These are phyloP conservation scores for Bombus ignitus DNA, from an alignment of 1,140 invertebrate genomes.

Conservation along the genomic window DNA sequence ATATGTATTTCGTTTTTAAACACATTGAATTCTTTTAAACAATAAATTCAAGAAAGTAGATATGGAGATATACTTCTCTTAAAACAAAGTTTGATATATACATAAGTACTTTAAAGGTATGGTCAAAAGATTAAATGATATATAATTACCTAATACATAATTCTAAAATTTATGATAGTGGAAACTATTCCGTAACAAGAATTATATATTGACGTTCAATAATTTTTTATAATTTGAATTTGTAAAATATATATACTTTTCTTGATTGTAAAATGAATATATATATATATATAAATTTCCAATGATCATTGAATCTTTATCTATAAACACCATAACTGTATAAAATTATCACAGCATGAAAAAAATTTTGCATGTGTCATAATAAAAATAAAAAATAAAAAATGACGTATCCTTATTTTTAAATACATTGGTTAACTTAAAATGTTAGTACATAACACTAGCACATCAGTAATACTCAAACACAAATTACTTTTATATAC, in stretches of 20 bases:
- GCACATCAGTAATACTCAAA: not conserved
- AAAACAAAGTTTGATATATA: constrained; percentile 15
- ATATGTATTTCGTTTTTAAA: not conserved
- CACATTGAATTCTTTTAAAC: constrained; percentile 4
- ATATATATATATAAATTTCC: constrained; percentile 13
- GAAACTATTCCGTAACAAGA: not conserved
- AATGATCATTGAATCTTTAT: constrained; percentile 27
- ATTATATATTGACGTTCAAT: constrained; percentile 2
- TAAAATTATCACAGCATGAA: constrained; percentile 40
- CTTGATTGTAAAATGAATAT: constrained; percentile 13
- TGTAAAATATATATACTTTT: constrained; percentile 21
- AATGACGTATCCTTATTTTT: constrained; percentile 22
- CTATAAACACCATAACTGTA: constrained; percentile 18
- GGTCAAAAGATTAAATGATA: not conserved
- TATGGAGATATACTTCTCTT: not conserved
- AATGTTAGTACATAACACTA: not conserved
- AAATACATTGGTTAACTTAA: constrained; percentile 3
- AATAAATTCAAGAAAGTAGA: not conserved
- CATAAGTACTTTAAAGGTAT: not conserved
- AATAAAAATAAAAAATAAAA: constrained; percentile 35
- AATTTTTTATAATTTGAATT: constrained; percentile 25
- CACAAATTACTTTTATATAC: constrained; percentile 15
- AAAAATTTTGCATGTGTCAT: constrained; percentile 47
- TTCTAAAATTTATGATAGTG: constrained; percentile 9
- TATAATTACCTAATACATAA: not conserved